A percentile compares a stretch with the other conserved stretches of the same genome.
Conservation (phyloP, 2,888 invertebrate genomes). For the Machimus rusticus region DNA sequence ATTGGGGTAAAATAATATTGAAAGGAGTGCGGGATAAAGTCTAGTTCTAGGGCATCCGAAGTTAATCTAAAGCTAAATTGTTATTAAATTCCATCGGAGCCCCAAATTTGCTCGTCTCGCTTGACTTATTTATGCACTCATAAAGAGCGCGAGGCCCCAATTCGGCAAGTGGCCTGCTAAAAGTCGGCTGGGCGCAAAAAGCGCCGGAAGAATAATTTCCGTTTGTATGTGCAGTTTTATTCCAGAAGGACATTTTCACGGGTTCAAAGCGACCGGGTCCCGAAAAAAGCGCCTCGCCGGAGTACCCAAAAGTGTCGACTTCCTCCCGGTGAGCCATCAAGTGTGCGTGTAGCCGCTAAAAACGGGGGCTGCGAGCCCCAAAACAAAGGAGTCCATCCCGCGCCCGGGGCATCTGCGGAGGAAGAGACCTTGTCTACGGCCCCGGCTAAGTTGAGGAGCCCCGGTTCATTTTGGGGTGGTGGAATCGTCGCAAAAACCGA, state of each 20-base stretch:
- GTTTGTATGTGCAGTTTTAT: slow-evolving; percentile 37
- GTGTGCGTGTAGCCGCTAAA: slow-evolving; percentile 34
- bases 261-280: neutral
- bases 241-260: slow-evolving; percentile 31
- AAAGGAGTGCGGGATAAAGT: neutral
- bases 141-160: slow-evolving; percentile 7
- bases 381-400: slow-evolving; percentile 35
- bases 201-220: slow-evolving; percentile 48
- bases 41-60: neutral
- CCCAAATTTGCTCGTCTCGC: neutral
- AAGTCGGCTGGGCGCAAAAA: slow-evolving; percentile 11
- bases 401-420: slow-evolving; percentile 27
- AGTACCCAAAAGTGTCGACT: slow-evolving; percentile 12
- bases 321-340: slow-evolving; percentile 9
- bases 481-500: slow-evolving; percentile 19
- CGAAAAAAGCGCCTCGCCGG: slow-evolving; percentile 4
- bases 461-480: slow-evolving; percentile 1
- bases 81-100: neutral
- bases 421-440: slow-evolving; percentile 36
- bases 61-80: neutral
- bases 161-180: neutral
- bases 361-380: slow-evolving; percentile 4
- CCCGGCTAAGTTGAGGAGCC: slow-evolving; percentile 15
- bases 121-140: slow-evolving; percentile 37
- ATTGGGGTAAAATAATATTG: neutral